phyloP scores from a whole-genome alignment of 2,797 vertebrate genomes.

The Hypotaenidia philippensis region DNA sequence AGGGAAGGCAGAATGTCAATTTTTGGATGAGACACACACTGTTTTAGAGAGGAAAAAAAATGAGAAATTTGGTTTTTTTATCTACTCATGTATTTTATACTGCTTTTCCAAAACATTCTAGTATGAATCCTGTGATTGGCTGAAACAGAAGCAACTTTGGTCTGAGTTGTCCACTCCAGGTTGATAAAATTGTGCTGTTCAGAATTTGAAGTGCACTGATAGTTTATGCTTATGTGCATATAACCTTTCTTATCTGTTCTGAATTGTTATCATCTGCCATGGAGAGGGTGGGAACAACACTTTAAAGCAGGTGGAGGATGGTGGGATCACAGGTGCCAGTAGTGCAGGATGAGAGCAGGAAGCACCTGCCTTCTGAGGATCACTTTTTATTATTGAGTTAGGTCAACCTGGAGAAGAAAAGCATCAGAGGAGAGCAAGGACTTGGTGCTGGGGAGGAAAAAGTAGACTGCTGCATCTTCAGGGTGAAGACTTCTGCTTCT shows the following conservation, averaged over 20 bases:
- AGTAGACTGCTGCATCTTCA: accelerated
- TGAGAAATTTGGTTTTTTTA: not conserved
- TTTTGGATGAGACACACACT: not conserved
- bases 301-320: not conserved
- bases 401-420: not conserved
- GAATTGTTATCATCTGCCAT: not conserved
- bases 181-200: not conserved
- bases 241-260: not conserved
- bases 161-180: not conserved
- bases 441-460: not conserved
- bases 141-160: not conserved
- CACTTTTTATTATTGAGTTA: not conserved
- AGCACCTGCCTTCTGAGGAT: not conserved
- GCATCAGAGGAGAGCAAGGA: not conserved
- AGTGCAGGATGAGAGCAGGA: not conserved
- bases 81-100: not conserved
- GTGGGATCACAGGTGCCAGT: not conserved
- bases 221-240: not conserved
- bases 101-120: not conserved
- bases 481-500: not conserved
- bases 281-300: not conserved
- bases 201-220: not conserved
- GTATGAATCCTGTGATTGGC: not conserved
- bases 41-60: not conserved
- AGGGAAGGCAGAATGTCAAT: not conserved